These are phyloP conservation scores for Oceanites oceanicus DNA, from an alignment of 2,113 vertebrate species.

Conservation along the genomic window DNA sequence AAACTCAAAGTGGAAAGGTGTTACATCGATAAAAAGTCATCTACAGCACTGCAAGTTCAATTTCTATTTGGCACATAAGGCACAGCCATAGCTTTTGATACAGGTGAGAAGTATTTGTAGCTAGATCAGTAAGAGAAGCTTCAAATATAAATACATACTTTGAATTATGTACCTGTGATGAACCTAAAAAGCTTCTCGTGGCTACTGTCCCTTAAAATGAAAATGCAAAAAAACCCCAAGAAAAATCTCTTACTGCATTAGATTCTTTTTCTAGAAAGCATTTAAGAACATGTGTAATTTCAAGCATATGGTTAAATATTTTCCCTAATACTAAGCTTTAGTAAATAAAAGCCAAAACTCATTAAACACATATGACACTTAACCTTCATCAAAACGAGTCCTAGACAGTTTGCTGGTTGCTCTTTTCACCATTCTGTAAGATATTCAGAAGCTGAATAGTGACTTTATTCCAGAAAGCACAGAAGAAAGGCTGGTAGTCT, in stretches of 20 bases:
- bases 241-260: not conserved
- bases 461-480: conserved; percentile 1
- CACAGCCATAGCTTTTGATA: not conserved
- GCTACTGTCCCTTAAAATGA: not conserved
- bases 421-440: not conserved
- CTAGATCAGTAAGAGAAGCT: not conserved
- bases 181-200: not conserved
- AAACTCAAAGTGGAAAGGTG: not conserved
- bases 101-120: not conserved
- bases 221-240: not conserved
- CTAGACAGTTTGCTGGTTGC: conserved; percentile 34
- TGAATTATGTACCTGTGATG: not conserved
- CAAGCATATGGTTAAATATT: conserved; percentile 43
- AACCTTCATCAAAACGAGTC: conserved; percentile 30
- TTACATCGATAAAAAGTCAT: not conserved
- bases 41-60: not conserved
- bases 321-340: not conserved
- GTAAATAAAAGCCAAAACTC: conserved; percentile 54
- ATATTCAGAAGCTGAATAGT: not conserved
- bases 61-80: not conserved
- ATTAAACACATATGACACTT: conserved; percentile 41
- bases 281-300: not conserved
- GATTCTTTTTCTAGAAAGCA: not conserved
- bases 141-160: not conserved
- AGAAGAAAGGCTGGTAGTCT: not conserved